Conservation (phyloP, 2,113 vertebrate species). For the Sceloporus tristichus region DNA sequence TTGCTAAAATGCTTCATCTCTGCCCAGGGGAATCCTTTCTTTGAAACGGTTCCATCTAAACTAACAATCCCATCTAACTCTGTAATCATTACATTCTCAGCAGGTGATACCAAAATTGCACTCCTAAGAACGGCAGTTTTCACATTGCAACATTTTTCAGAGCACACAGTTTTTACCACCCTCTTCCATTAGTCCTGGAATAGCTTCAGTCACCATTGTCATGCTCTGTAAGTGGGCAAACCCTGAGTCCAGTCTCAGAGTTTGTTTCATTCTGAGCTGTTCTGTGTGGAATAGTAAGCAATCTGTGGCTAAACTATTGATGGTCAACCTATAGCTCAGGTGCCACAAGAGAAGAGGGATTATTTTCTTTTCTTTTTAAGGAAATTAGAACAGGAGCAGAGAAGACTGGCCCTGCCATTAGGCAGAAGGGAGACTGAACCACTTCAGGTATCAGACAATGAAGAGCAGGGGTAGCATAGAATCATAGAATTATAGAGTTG, state of each 20-base stretch:
- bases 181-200: background rate
- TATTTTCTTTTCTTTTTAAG: background rate
- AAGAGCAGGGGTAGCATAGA: too few relatives aligned
- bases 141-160: background rate
- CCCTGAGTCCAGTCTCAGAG: rapidly evolving
- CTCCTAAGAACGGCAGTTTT: constrained; percentile 7
- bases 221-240: background rate
- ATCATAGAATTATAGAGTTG: too few relatives aligned
- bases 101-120: background rate
- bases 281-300: background rate
- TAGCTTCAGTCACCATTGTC: background rate
- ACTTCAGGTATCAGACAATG: background rate
- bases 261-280: too few relatives aligned
- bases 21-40: background rate
- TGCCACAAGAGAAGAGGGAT: background rate
- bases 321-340: background rate
- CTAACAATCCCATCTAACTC: constrained; percentile 22
- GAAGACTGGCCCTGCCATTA: background rate
- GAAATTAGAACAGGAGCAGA: too few relatives aligned
- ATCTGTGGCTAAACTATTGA: background rate
- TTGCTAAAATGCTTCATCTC: constrained; percentile 1
- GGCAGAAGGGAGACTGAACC: background rate
- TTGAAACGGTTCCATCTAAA: constrained; percentile 52
- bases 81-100: constrained; percentile 36
- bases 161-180: background rate